Evolutionary conservation across 2,888 invertebrate species (phyloP).

Genomic region (Hermaeophaga mercurialis): DNA sequence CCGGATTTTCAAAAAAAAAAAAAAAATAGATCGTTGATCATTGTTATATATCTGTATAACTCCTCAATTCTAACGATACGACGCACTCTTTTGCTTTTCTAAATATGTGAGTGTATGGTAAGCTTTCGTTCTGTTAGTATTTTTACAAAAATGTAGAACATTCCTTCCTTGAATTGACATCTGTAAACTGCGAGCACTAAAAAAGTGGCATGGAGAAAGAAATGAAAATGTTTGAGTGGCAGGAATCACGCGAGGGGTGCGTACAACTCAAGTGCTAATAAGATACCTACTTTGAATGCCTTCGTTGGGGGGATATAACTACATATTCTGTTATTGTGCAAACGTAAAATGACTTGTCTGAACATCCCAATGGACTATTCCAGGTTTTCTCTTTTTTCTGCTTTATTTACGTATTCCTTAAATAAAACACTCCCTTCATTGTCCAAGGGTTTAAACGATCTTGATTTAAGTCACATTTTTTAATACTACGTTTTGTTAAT

Average conservation of each 20-base stretch:
- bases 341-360: constrained; percentile 16
- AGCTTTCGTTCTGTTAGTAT: neutral
- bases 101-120: neutral
- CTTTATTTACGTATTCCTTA: constrained; percentile 9
- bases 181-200: constrained; percentile 23
- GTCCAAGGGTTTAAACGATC: no score
- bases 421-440: neutral
- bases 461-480: no score
- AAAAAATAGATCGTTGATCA: no score
- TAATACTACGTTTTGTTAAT: no score
- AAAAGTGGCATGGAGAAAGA: constrained; percentile 19
- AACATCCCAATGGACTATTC: constrained; percentile 13
- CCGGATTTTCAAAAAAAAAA: no score
- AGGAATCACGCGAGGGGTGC: constrained; percentile 16
- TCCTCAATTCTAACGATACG: no score
- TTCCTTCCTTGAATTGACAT: constrained; percentile 15
- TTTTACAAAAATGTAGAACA: constrained; percentile 1
- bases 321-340: constrained; percentile 16
- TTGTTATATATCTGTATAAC: no score
- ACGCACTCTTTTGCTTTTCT: no score
- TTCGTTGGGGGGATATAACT: constrained; percentile 10
- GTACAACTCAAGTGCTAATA: constrained; percentile 23
- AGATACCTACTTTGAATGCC: constrained; percentile 17
- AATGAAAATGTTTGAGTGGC: constrained; percentile 21
- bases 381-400: constrained; percentile 3